phyloP scores from a whole-genome alignment of 2,797 vertebrate genomes.

The Eidolon dupreanum region DNA sequence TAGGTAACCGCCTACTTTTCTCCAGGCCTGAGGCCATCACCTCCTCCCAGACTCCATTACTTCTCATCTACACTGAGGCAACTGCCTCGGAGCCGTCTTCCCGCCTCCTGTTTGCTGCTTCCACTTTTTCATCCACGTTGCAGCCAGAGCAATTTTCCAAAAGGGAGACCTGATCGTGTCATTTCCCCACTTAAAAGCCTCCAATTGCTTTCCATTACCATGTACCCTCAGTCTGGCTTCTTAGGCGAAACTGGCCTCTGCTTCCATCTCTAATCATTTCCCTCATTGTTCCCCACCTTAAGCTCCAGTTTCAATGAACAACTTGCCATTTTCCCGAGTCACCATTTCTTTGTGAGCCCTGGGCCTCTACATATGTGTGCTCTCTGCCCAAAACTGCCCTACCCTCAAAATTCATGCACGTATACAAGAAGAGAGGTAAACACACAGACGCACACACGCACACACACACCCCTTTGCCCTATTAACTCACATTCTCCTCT shows the following conservation, averaged over 20 bases:
- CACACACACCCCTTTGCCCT: not conserved
- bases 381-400: not conserved
- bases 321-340: not conserved
- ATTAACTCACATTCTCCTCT: not conserved
- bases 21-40: not conserved
- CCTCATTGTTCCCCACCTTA: not conserved
- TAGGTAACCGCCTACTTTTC: not conserved
- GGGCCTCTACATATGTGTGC: not conserved
- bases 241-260: not conserved
- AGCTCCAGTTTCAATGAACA: not conserved
- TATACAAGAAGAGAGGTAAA: not conserved
- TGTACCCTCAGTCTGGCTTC: not conserved
- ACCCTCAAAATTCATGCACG: not conserved
- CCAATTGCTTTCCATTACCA: not conserved
- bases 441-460: not conserved
- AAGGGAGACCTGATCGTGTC: not conserved
- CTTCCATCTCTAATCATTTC: not conserved
- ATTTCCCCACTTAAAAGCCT: constrained; percentile 11
- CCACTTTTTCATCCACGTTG: not conserved
- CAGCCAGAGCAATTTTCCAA: not conserved
- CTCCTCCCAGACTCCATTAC: not conserved
- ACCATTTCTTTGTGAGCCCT: not conserved
- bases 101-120: not conserved
- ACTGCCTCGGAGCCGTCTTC: not conserved
- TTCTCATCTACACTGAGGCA: not conserved